Conservation (phyloP, 2,113 vertebrate species). For the Balaeniceps rex region DNA sequence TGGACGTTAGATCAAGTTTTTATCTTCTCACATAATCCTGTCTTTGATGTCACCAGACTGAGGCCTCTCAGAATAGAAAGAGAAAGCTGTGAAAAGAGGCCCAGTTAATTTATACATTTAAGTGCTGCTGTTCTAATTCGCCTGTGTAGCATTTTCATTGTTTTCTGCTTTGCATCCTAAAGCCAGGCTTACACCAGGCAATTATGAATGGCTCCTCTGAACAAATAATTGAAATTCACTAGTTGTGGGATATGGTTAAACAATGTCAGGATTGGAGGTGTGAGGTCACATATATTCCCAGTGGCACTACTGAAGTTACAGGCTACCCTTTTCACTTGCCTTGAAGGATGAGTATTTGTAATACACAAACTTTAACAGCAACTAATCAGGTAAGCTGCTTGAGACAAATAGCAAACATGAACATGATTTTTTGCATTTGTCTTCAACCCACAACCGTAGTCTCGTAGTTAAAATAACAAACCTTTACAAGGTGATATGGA, state of each 20-base stretch:
- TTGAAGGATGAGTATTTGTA: conserved; percentile 39
- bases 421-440: background rate
- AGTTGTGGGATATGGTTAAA: conserved; percentile 74
- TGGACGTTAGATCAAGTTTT: conserved; percentile 87
- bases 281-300: conserved; percentile 75
- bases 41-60: conserved; percentile 90
- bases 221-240: conserved; percentile 93
- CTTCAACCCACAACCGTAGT: background rate
- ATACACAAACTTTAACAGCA: conserved; percentile 47
- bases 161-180: conserved; percentile 93
- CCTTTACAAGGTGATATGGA: background rate
- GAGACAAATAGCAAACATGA: background rate
- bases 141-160: conserved; percentile 72
- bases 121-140: conserved; percentile 75
- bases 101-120: conserved; percentile 81
- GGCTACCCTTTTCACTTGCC: conserved; percentile 25
- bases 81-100: conserved; percentile 78
- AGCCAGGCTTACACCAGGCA: conserved; percentile 81
- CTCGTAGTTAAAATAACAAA: background rate
- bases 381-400: conserved; percentile 49
- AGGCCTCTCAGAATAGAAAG: conserved; percentile 84
- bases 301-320: conserved; percentile 68
- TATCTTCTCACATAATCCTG: conserved; percentile 84
- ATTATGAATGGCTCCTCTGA: conserved; percentile 85
- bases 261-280: conserved; percentile 72